Evolutionary conservation across 2,888 invertebrate genomes (phyloP), one percentile per base, ranked within the genome.

Genomic region (Tiliacea aurago): DNA sequence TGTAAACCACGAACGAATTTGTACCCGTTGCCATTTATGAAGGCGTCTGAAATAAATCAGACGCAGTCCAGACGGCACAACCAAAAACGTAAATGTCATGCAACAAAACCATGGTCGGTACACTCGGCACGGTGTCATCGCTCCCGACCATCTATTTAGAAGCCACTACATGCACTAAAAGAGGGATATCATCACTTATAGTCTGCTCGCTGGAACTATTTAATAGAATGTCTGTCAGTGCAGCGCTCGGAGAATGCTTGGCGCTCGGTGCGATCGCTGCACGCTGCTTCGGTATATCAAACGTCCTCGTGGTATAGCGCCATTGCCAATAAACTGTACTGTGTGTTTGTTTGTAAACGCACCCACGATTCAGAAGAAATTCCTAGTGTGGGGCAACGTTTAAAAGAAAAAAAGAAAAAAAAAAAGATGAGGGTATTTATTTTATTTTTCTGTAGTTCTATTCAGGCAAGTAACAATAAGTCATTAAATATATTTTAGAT

Each of bases 21-120:
- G 77, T 81, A 80, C 69, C 78, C 75, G 80, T 84, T 84, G 84
- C 81, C 81, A 78, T 83, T 86, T 86, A 84, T 84, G 85, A 82
- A 79, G 85, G 86, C 84, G 89, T 88, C 88, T 87, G 85, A 93
- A 93, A 94, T 94, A 94, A 93, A 92, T 92, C 91, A 91, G 92
- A 88, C 90, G 81, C 84, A 83, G 86, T 77, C 87, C 93, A 94
- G 94, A 94, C 94, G 89, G 84, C 88, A 90, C 89, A 90, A 89
- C 89, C 90, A 90, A 93, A 93, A 94, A 93, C 91, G 93, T 90
- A 91, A 94, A 95, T 95, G 95, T 95, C 95, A 94, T 91, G 87
- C 90, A 94, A 94, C 94, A 94, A 94, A 94, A 95, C 94, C 88
- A 86, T 86, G 84, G 76, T 80, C 76, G 77, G 86, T 84, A 81